Evolutionary conservation across 2,888 invertebrate species (phyloP).

Genomic region (Meliscaeva auricollis): DNA sequence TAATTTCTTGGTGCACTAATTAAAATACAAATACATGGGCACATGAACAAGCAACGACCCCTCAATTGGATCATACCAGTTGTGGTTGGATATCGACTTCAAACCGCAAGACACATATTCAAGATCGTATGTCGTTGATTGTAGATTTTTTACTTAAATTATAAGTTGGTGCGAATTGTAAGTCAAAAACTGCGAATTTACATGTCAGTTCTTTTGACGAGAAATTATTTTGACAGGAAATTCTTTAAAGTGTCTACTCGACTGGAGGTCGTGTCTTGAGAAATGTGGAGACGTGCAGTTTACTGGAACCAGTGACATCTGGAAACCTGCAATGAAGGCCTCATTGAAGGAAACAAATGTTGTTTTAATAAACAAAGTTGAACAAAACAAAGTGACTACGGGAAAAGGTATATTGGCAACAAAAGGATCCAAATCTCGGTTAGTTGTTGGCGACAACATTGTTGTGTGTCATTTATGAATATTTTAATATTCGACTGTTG

Average conservation of each 20-base stretch:
- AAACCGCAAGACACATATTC: slow-evolving; percentile 37
- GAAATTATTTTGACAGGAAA: slow-evolving; percentile 53
- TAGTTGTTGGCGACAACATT: too few species aligned
- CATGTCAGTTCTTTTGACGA: slow-evolving; percentile 29
- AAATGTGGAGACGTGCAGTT: background rate
- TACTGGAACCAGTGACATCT: background rate
- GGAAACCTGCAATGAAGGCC: background rate
- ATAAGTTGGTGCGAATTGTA: background rate
- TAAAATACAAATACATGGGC: slow-evolving; percentile 23
- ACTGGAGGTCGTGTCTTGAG: slow-evolving; percentile 32
- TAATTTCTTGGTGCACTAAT: slow-evolving; percentile 61
- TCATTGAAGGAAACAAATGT: background rate
- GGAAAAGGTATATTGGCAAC: background rate
- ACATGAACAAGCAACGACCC: slow-evolving; percentile 10
- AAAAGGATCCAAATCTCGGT: background rate
- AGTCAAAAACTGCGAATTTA: slow-evolving; percentile 40
- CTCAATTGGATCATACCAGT: slow-evolving; percentile 47
- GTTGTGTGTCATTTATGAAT: too few species aligned
- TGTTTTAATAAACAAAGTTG: background rate
- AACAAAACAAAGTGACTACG: background rate
- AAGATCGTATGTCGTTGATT: background rate
- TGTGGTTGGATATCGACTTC: slow-evolving; percentile 32
- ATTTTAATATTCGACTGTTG: too few species aligned
- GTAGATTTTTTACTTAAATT: background rate
- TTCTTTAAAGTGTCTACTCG: slow-evolving; percentile 41